Evolutionary conservation across 2,797 vertebrate species (phyloP), one percentile per base, ranked within the genome.

Genomic region (Cynodonichthys magdalenae): DNA sequence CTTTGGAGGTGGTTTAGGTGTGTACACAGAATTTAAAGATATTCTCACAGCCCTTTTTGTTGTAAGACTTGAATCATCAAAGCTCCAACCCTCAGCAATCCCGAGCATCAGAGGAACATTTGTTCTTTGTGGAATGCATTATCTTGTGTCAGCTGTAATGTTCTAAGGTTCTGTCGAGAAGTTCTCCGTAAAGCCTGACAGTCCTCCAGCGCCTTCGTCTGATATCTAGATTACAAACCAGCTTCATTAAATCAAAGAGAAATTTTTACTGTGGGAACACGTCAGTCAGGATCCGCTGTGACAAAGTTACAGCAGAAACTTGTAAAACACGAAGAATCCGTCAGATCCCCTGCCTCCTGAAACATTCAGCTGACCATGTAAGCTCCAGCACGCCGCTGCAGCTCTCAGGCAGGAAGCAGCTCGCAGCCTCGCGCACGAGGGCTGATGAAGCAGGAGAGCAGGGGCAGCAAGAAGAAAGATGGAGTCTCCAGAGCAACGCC

Each of bases 351-450:
- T n/a, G 64, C 59, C 74, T 78, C 67, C 3, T 82, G 41, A 80
- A 87, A 85, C 72, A 85, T 85, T 86, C 77, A 85, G 68, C 82
- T 31, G 53, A 69, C 67, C 59, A 9, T 71, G 69, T 76, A 64
- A 79, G 78, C 66, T 51, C 77, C 77, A 46, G 2, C 12, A 42
- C 34, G 50, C 15, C 36, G 1, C 31, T 36, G 61, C 57, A 48
- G 5, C 14, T 65, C 48, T 56, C 19, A 2, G 20, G 52, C 65
- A 54, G 63, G 15, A 64, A n/a, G 61, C n/a, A 24, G 55, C 24
- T 41, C 1, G 10, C 17, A 59, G 63, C 56, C 56, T 63, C 1
- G 2, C 63, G 3, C 24, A 84, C 19, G 46, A 77, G 71, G 49
- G 66, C 48, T 20, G 50, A 87, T 72, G 60, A 75, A 80, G 75